Base-by-base conservation (phyloP, 2,113 vertebrate genomes). In the Varanus komodoensis region DNA sequence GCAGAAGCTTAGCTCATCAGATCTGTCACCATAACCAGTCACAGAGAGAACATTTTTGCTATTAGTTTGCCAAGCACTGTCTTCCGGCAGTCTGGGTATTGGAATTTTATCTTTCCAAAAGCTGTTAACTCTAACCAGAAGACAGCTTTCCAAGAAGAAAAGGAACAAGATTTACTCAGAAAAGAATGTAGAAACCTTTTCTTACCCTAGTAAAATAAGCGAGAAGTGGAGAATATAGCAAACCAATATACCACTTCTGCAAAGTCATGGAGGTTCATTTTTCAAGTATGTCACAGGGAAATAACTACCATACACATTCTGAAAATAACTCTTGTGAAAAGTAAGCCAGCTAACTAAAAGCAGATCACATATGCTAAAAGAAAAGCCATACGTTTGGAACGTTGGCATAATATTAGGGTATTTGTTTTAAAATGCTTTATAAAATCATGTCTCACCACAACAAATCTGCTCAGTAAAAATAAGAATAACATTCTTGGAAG, bases 391-490 rank as follows among this genome's bases (percentile, higher is more conserved):
- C 4, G 8, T 82, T 87, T 81, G 38, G 81, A 89, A 79, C 7
- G 6, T 34, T 54, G 11, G n/a, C 8, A 67, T 50, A 64, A 2
- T 68, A 12, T 0, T 82, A 68, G 8, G 84, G 0, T n/a, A 87
- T 90, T 71, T 6, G 1, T 82, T 87, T 91, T 61, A 86, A 87
- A 82, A 38, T 78, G 1, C 23, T 91, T 90, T 91, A 3, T 32
- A 52, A 29, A 86, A 69, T 89, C 7, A 48, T 85, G 89, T 64
- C 44, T 84, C 19, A 80, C 79, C 68, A 23, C 84, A 73, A 14
- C 79, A 82, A 54, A 86, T 75, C 19, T 83, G 19, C n/a, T 93
- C 50, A 83, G 93, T 94, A 87, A 90, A 89, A 90, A 82, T 86
- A 81, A 79, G 32, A 84, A 68, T 84, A 34, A 1, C 4, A 91